phyloP scores from a whole-genome alignment of 2,797 vertebrate genomes.

The Borostomias antarcticus region DNA sequence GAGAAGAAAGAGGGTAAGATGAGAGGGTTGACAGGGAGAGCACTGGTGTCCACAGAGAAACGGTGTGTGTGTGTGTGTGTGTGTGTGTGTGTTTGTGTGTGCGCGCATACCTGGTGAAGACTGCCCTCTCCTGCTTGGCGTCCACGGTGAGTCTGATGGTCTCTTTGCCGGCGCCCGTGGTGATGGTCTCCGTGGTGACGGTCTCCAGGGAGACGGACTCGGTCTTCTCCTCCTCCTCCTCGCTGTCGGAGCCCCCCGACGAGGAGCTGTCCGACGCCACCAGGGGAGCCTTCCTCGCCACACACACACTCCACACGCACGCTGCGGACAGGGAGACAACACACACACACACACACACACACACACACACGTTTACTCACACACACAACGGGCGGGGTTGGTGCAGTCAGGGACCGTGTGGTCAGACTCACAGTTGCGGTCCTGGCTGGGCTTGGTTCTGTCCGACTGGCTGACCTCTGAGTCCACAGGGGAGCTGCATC shows the following conservation, averaged over 20 bases:
- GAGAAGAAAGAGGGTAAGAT: not conserved
- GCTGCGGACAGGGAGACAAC: constrained; percentile 44
- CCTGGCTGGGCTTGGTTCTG: constrained; percentile 69
- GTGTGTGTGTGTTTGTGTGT: not conserved
- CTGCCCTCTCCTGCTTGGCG: constrained; percentile 75
- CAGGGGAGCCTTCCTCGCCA: constrained; percentile 83
- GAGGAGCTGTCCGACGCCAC: constrained; percentile 90
- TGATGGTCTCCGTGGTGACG: constrained; percentile 63
- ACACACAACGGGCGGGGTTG: no score
- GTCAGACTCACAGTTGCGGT: constrained; percentile 78
- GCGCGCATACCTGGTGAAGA: constrained; percentile 67
- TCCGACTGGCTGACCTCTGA: constrained; percentile 64
- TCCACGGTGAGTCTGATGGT: constrained; percentile 69
- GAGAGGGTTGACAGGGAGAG: not conserved
- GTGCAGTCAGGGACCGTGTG: not conserved
- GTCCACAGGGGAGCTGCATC: constrained; percentile 89
- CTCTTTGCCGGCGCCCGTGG: constrained; percentile 75
- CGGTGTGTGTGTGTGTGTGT: constrained; percentile 2
- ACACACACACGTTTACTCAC: not conserved
- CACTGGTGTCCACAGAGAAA: constrained; percentile 18
- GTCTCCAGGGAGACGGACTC: constrained; percentile 59
- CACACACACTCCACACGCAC: constrained; percentile 87
- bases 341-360: not conserved
- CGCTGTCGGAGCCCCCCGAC: constrained; percentile 84
- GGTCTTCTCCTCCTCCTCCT: constrained; percentile 80